These are phyloP conservation scores for Leptodactylus fallax DNA, from an alignment of 2,797 vertebrate genomes.

Conservation along the genomic window DNA sequence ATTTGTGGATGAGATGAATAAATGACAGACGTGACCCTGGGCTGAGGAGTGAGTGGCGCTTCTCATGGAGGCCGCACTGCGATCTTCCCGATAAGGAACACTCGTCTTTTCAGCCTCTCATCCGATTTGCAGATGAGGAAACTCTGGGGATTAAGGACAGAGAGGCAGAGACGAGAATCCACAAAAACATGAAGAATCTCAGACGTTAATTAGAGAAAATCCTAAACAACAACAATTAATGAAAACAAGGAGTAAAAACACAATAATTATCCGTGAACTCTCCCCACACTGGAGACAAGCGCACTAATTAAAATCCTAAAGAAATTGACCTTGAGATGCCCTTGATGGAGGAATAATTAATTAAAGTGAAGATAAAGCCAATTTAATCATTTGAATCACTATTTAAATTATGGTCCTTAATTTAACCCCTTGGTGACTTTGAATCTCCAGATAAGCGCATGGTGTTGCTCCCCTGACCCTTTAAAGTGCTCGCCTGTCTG, in stretches of 20 bases:
- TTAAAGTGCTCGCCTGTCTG: neutral
- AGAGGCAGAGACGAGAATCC: neutral
- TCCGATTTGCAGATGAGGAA: constrained; percentile 19
- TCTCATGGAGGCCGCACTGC: neutral
- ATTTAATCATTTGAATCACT: constrained; percentile 43
- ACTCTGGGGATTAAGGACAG: constrained; percentile 22
- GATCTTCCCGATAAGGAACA: neutral
- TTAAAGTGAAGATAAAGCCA: constrained; percentile 53
- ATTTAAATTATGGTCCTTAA: constrained; percentile 32
- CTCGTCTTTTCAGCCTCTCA: neutral
- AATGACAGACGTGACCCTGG: neutral
- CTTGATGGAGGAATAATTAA: constrained; percentile 59
- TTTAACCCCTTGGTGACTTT: constrained; percentile 42
- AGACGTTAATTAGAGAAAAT: constrained; percentile 54
- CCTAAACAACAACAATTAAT: constrained; percentile 59
- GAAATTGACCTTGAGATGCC: constrained; percentile 57
- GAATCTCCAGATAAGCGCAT: no score
- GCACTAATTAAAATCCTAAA: constrained; percentile 62
- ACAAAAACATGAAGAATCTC: constrained; percentile 12
- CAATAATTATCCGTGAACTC: constrained; percentile 49
- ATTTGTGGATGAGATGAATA: neutral
- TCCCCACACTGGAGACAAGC: constrained; percentile 51
- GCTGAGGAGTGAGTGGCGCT: neutral
- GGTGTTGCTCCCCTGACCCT: neutral
- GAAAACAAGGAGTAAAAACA: constrained; percentile 46